A percentile compares a stretch with the other conserved stretches of the same genome.
These are phyloP conservation scores for Melipona quadrifasciata DNA, from an alignment of 1,140 invertebrate species.

Conservation along the genomic window DNA sequence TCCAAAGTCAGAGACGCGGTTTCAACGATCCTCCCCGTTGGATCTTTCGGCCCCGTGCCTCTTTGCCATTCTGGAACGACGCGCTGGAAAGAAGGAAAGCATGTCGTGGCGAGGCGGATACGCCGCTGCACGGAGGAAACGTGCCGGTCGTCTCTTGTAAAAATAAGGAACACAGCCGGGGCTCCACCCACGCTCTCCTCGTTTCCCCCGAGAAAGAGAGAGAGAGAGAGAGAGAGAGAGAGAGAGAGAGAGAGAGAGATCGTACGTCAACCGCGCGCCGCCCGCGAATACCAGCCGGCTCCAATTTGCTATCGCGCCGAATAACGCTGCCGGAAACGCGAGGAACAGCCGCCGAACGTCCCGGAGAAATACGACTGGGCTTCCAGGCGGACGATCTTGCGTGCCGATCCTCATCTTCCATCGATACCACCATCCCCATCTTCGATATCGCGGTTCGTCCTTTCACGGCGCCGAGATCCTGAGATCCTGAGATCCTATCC, in stretches of 20 bases:
- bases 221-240: slow-evolving; percentile 37
- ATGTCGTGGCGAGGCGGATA: slow-evolving; percentile 19
- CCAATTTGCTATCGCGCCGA: slow-evolving; percentile 61
- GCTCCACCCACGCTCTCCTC: slow-evolving; percentile 55
- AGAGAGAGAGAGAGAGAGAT: slow-evolving; percentile 53
- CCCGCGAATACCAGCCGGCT: slow-evolving; percentile 51
- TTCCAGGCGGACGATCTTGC: neutral
- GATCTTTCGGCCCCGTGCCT: neutral
- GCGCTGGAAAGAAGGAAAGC: slow-evolving; percentile 9
- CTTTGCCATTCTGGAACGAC: neutral
- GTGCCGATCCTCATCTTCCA: neutral
- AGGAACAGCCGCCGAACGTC: slow-evolving; percentile 29
- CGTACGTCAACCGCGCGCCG: slow-evolving; percentile 58
- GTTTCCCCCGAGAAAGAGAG: slow-evolving; percentile 36
- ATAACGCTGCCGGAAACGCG: slow-evolving; percentile 47
- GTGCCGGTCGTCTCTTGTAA: slow-evolving; percentile 40
- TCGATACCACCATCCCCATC: neutral
- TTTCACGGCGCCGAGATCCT: neutral
- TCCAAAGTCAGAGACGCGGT: neutral
- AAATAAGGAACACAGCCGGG: slow-evolving; percentile 64
- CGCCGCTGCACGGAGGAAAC: slow-evolving; percentile 5
- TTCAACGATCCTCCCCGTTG: neutral
- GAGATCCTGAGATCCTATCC: neutral
- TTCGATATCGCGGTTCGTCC: slow-evolving; percentile 5
- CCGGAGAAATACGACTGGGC: neutral